Evolutionary conservation across 2,113 vertebrate species (phyloP).

Genomic region (Microcebus murinus): DNA sequence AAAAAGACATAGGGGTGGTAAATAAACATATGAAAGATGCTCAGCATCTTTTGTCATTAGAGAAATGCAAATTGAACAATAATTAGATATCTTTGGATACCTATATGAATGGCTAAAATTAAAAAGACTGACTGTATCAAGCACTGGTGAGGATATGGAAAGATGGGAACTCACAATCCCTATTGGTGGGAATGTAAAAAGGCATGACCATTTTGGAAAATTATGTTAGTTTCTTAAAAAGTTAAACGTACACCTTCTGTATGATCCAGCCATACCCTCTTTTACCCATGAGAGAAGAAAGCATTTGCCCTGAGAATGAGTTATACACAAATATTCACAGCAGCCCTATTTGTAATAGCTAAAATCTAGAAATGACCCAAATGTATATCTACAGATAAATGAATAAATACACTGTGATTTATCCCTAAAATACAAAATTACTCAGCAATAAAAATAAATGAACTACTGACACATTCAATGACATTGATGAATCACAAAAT

Average conservation of each 20-base stretch:
- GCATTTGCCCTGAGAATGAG: not conserved
- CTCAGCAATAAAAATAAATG: not conserved
- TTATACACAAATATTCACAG: not conserved
- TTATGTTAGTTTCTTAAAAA: not conserved
- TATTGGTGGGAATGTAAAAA: not conserved
- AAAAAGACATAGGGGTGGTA: not conserved
- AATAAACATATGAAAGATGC: not conserved
- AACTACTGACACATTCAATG: not conserved
- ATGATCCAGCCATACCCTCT: not conserved
- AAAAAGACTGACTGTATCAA: not conserved
- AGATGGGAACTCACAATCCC: not conserved
- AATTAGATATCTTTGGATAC: not conserved
- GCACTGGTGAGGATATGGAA: not conserved
- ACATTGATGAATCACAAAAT: not conserved
- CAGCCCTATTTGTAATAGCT: not conserved
- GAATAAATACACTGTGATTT: not conserved
- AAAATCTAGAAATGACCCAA: not conserved
- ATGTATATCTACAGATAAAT: not conserved
- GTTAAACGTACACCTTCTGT: not conserved
- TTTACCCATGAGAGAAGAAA: not conserved
- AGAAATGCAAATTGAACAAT: not conserved
- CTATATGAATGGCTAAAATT: not conserved
- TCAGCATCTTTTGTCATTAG: not conserved
- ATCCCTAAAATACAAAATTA: not conserved
- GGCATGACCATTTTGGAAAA: not conserved